Base-by-base conservation (phyloP, 2,113 vertebrate genomes). In the Chascanopsetta lugubris region DNA sequence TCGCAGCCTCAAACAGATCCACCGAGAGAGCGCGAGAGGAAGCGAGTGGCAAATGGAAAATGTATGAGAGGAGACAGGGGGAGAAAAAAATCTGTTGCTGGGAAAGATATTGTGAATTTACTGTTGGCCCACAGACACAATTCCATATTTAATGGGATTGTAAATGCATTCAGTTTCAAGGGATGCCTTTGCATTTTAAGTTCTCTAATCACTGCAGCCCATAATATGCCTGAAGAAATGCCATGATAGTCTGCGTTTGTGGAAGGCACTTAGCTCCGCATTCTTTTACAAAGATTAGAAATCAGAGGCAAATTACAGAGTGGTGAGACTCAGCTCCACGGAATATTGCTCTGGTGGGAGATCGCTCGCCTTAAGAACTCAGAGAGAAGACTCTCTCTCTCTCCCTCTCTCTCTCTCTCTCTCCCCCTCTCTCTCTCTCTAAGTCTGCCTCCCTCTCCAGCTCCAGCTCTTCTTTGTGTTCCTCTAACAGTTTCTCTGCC, bases 61-160 rank as follows among this genome's bases (percentile, higher is more conserved):
- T 77, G 59, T 56, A 80, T 63, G 62, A 79, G 68, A 27, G 59
- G 40, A 59, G 51, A 34, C 65, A 27, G 59, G 40, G 55, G 51
- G 29, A 68, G 59, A 74, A 73, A 79, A 82, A 74, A 73, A 79
- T 81, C 38, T 69, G 68, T 89, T 74, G 61, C 72, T 76, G 83
- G 66, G 72, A 69, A 72, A 89, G 74, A 88, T 87, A 88, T 89
- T 91, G 87, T 63, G 88, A 85, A 91, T 89, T 86, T 90, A 89
- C 81, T 85, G 86, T 88, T 86, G 79, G 85, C 92, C 88, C 88
- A 88, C 85, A 93, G 88, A 90, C 88, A 91, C 89, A 90, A 91
- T 89, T 91, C 89, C 80, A 88, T 88, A 85, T 91, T 91, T 92
- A 92, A 92, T 90, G 83, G 91, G 88, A 91, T 92, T 92, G 87